Evolutionary conservation across 2,113 vertebrate species (phyloP), one percentile per base, ranked within the genome.

Genomic region (Hiodon alosoides): DNA sequence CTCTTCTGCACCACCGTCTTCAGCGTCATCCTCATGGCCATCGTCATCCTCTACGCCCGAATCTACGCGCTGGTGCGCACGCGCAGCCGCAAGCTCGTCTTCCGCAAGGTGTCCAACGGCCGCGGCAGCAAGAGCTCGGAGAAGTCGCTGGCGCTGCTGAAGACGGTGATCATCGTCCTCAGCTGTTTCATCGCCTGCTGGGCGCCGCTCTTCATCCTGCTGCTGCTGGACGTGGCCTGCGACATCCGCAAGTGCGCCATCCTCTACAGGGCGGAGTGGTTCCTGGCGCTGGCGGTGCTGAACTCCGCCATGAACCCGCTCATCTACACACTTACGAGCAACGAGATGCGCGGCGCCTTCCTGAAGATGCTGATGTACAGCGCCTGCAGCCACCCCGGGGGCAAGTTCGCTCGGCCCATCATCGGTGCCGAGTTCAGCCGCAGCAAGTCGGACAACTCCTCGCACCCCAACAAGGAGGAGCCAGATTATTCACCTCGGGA

Each of bases 231-330:
- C n/a, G 95, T 94, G 71, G 94, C 94, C 8, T 98, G 97, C 71
- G 91, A 91, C 85, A 95, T 92, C 16, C 90, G 86, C 65, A 60
- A 85, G 52, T 99, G 97, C 60, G 76, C 84, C 0, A 93, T 98
- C 84, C 94, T 98, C 66, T 96, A 93, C 86, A 91, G 93, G 74
- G 94, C 94, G 0, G 94, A 98, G 83, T 98, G 97, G 93, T 98
- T 98, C 86, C 88, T 98, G 85, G 94, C 96, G 0, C 79, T 98
- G 79, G 97, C 97, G 0, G 97, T 99, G 80, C 93, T 99, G 78
- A 98, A 99, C 85, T 99, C 97, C 0, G 96, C 94, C 82, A 98
- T 94, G 66, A 99, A 99, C 85, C 97, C 97, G n/a, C 92, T 99
- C 82, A 98, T 99, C 81, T 99, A 99, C 86, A 98, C 97, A 0